Evolutionary conservation across 2,113 vertebrate species (phyloP), one percentile per base, ranked within the genome.

Genomic region (Mellivora capensis): DNA sequence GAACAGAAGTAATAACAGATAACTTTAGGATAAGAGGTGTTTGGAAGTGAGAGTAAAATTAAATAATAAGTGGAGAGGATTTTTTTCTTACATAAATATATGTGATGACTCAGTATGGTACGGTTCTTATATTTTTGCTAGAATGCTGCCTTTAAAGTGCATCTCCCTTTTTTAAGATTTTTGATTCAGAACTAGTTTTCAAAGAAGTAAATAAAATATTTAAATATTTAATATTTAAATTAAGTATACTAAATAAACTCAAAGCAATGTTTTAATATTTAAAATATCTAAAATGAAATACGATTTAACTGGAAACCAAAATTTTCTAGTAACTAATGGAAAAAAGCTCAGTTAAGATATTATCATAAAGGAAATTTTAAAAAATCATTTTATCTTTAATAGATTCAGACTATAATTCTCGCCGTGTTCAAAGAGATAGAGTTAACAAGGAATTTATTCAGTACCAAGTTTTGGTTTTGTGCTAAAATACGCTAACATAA

Each of bases 341-440:
- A 76, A 74, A 81, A 95, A 74, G n/a, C 80, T 88, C 52, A 5
- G 89, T 49, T 85, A 81, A 71, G 10, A 81, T 6, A 84, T 54
- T 69, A 76, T 71, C 14, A 47, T 44, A 80, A 85, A 74, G 39
- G 13, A 82, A 87, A 69, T 89, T 59, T 47, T 37, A 72, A 39
- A 91, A 94, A 92, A 34, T 37, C 74, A 52, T 83, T 57, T 96
- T 61, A 64, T 74, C 17, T 79, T 88, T 64, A 88, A 91, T 92
- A 86, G 80, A 62, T 71, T 85, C 88, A 87, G 29, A n/a, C 67
- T 69, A 17, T 84, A 90, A 69, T 71, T 87, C 54, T 37, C 96
- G 39, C 15, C 77, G 29, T 21, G 34, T 82, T 62, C 44, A 88
- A 80, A 81, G 76, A 62, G 39, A 72, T 8, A 79, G 39, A 95